These are phyloP conservation scores for Microplitis manilae DNA, from an alignment of 2,888 invertebrate species.

Conservation along the genomic window DNA sequence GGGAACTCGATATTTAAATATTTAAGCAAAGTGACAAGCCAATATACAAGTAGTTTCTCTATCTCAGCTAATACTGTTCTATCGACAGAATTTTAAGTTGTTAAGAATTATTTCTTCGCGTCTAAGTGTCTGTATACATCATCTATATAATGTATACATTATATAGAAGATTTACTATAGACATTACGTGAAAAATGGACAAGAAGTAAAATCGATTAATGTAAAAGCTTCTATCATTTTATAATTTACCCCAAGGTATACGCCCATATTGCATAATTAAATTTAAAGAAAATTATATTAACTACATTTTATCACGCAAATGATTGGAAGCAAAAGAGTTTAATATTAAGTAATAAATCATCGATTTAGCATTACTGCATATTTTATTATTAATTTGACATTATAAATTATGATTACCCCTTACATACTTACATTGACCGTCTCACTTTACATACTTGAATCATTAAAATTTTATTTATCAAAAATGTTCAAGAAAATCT, in stretches of 20 bases:
- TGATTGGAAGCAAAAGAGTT: neutral
- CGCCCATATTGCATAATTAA: neutral
- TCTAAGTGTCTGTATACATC: neutral
- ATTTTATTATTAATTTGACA: neutral
- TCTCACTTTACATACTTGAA: no score
- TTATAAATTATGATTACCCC: neutral
- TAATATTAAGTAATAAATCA: neutral
- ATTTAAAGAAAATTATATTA: neutral
- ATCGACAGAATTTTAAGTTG: neutral
- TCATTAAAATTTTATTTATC: no score
- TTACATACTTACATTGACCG: no score
- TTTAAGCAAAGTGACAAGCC: neutral
- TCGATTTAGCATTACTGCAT: neutral
- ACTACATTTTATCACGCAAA: neutral
- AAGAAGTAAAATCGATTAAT: neutral
- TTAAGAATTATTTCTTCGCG: neutral
- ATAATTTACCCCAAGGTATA: neutral
- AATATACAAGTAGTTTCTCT: neutral
- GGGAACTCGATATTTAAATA: neutral
- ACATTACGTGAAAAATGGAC: neutral
- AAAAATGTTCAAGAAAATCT: no score
- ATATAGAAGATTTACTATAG: neutral
- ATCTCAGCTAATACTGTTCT: neutral
- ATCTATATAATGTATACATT: neutral
- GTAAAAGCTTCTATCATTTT: neutral